A percentile compares a stretch with the other conserved stretches of the same genome.
Evolutionary conservation across 2,113 vertebrate species (phyloP).

Genomic region (Monopterus albus): DNA sequence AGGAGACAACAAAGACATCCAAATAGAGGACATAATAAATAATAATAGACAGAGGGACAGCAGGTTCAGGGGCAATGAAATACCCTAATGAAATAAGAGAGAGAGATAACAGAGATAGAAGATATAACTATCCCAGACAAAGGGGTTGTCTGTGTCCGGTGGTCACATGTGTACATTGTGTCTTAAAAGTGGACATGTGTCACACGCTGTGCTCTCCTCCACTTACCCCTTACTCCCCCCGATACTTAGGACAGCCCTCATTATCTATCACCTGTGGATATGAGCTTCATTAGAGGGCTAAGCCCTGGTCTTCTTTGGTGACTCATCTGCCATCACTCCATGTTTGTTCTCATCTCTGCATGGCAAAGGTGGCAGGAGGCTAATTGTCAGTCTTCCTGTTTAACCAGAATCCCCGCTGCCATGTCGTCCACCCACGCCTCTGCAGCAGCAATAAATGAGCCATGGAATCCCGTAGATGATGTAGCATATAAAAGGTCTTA

Average conservation of each 20-base stretch:
- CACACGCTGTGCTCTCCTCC: conserved; percentile 13
- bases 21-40: conserved; percentile 41
- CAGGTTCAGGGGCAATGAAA: conserved; percentile 36
- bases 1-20: conserved; percentile 29
- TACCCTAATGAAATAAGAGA: conserved; percentile 40
- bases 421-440: conserved; percentile 43
- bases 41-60: conserved; percentile 34
- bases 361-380: conserved; percentile 41
- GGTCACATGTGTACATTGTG: not conserved
- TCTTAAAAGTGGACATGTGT: conserved; percentile 22
- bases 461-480: conserved; percentile 53
- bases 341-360: conserved; percentile 14
- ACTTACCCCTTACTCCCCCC: conserved; percentile 16
- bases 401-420: conserved; percentile 67
- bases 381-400: conserved; percentile 69
- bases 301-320: conserved; percentile 48
- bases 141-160: conserved; percentile 1
- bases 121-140: conserved; percentile 11
- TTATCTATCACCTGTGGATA: conserved; percentile 54
- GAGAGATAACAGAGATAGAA: conserved; percentile 25
- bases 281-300: conserved; percentile 55
- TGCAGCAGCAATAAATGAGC: conserved; percentile 58
- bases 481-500: conserved; percentile 55
- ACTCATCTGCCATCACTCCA: conserved; percentile 57
- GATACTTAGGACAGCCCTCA: conserved; percentile 43